Evolutionary conservation across 2,797 vertebrate species (phyloP), one percentile per base, ranked within the genome.

Genomic region (Ispidina picta): DNA sequence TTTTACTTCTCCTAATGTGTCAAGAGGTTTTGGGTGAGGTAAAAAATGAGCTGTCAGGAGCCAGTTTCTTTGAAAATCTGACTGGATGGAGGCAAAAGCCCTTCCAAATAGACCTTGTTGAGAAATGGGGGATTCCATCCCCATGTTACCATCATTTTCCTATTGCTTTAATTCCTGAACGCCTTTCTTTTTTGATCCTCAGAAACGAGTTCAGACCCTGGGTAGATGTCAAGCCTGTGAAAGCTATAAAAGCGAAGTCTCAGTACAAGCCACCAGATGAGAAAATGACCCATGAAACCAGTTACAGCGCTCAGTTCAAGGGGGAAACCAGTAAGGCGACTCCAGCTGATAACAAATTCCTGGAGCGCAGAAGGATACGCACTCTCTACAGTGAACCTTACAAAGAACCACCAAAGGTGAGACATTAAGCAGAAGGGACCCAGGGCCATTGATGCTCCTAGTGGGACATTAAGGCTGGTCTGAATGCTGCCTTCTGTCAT

Each of bases 181-280:
- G 13, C 18, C 20, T 52, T 75, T 83, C 31, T 64, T 62, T 72
- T 88, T 44, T 46, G 7, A 28, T 74, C 25, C 43, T 73, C 97
- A 99, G 99, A 94, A 99, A 98, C 3, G 99, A 99, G 96, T 99
- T 99, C 97, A 98, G 98, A 96, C 98, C 99, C 17, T 99, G 99
- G 98, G 95, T 98, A 52, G 99, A 99, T 4, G 96, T 99, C 92
- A 99, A 98, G 94, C 98, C 99, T 0, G 97, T 97, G 59, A 99
- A 98, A 91, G 97, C 98, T 52, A 98, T 99, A 93, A 98, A 98
- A 88, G 98, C 99, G 7, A 98, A 98, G 97, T 96, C 98, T 80
- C 98, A 99, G 95, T 99, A 99, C 96, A 98, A 98, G 52, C 99
- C 98, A 0, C 99, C 99, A 0, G 98, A 98, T 11, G 98, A 97